These are phyloP conservation scores for Grus americana DNA, from an alignment of 2,113 vertebrate genomes.

Conservation along the genomic window DNA sequence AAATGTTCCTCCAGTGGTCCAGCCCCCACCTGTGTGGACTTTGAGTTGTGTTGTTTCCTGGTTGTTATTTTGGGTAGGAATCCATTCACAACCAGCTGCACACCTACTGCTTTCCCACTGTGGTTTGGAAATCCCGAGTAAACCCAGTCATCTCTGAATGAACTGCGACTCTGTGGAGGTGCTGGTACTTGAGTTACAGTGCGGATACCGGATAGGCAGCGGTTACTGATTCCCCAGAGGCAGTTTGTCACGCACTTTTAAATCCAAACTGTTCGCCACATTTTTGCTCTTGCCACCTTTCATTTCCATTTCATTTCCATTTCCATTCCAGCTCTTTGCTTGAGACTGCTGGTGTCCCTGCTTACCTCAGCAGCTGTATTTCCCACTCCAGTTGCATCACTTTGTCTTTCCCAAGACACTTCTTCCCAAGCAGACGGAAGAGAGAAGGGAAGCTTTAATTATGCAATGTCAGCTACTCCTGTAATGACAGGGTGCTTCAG, in stretches of 20 bases:
- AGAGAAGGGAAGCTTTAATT: background rate
- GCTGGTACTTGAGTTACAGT: background rate
- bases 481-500: background rate
- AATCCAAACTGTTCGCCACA: accelerated
- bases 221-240: background rate
- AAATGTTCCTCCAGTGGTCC: background rate
- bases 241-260: background rate
- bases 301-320: background rate
- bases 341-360: accelerated
- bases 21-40: background rate
- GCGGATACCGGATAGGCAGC: background rate
- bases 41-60: background rate
- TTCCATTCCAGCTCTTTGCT: background rate
- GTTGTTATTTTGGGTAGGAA: background rate
- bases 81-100: background rate
- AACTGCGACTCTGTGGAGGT: background rate
- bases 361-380: background rate
- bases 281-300: background rate
- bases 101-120: background rate
- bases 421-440: accelerated
- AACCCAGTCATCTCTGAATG: background rate
- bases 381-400: background rate
- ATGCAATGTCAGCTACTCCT: background rate
- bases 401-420: background rate
- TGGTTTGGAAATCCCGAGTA: background rate